Base-by-base conservation (phyloP, 2,113 vertebrate species). In the Tympanuchus pallidicinctus region DNA sequence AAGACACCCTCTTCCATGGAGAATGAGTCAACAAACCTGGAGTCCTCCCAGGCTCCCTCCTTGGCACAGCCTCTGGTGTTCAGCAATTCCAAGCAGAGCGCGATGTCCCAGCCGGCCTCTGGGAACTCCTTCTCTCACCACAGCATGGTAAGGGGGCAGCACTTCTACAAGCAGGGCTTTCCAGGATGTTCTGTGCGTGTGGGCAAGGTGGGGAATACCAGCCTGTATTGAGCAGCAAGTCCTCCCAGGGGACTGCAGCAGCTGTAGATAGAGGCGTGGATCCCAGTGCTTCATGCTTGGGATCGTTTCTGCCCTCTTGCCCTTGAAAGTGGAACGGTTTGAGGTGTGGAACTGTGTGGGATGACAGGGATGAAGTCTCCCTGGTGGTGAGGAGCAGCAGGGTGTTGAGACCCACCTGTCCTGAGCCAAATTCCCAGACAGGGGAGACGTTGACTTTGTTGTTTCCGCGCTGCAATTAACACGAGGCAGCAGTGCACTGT, bases 1-100 rank as follows among this genome's bases (percentile, higher is more conserved):
- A 99, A 99, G 97, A 99, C 98, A 5, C 99, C 99, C 2, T 98
- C 99, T 28, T 98, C 99, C 28, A 97, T 99, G 72, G 99, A 99
- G 98, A 98, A 98, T 21, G 99, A 99, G 93, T 97, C 98, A 3
- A 88, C 98, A 79, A 97, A 97, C 71, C 95, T 98, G 97, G 99
- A 99, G 88, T 94, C 98, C 27, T 87, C 98, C 82, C 98, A 99
- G 97, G 98, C 99, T 38, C 96, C 98, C 42, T 97, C 99, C 70
- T 96, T 99, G 93, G 98, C 98, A 13, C 99, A 99, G 96, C 99
- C 99, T 10, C 97, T 99, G 97, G 99, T 99, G 90, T 99, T 99
- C 97, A 99, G 98, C 98, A 99, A 99, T 93, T 99, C 99, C 76
- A 99, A 99, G 97, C 99, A 99, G 97, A 98, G 96, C n/a, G 91